These are phyloP conservation scores for Chironomus tentans DNA, from an alignment of 2,888 invertebrate genomes.

Conservation along the genomic window DNA sequence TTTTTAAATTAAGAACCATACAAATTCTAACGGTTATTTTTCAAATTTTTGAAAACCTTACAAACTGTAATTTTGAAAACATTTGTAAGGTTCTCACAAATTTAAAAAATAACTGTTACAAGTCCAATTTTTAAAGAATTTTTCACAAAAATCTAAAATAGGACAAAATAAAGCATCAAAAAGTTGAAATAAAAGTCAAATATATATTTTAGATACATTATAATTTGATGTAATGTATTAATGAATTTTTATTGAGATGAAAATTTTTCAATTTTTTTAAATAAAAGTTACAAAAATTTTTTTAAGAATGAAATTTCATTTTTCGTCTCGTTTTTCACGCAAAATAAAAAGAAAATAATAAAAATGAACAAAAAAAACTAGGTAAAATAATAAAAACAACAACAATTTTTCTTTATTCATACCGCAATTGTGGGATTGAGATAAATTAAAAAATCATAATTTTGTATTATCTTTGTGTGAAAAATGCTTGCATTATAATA, in stretches of 20 bases:
- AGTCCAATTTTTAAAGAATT: neutral
- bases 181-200: neutral
- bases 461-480: neutral
- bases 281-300: neutral
- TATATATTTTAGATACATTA: neutral
- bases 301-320: neutral
- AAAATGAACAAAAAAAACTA: neutral
- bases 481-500: neutral
- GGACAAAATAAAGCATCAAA: neutral
- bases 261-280: neutral
- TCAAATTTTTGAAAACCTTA: no score
- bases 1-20: no score
- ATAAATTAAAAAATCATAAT: conserved; percentile 1
- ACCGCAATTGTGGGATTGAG: neutral
- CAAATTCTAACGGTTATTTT: no score
- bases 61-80: no score
- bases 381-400: neutral
- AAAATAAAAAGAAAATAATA: neutral
- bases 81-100: neutral
- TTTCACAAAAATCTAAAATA: neutral
- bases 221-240: neutral
- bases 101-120: neutral
- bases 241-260: neutral
- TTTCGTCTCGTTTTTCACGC: neutral
- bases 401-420: neutral